These are phyloP conservation scores for Myotis planiceps DNA, from an alignment of 2,797 vertebrate species.

Conservation along the genomic window DNA sequence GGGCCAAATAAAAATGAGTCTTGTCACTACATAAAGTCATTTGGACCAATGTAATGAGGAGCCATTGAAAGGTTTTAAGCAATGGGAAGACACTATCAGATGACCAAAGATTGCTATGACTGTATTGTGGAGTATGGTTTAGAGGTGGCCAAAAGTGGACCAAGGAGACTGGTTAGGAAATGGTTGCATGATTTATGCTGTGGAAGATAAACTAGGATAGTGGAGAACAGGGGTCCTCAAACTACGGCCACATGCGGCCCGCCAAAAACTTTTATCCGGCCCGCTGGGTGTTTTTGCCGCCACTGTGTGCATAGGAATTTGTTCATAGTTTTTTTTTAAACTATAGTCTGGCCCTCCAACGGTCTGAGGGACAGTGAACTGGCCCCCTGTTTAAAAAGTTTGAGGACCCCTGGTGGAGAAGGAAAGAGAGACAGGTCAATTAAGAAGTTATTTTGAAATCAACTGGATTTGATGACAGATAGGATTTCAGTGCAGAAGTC, in stretches of 20 bases:
- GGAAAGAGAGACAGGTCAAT: background rate
- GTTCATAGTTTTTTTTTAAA: too few species aligned
- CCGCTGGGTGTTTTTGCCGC: too few species aligned
- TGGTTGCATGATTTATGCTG: background rate
- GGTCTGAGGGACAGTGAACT: too few species aligned
- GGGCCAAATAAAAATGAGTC: background rate
- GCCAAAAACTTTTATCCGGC: too few species aligned
- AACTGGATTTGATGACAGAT: background rate
- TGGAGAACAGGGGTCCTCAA: too few species aligned
- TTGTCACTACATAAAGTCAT: background rate
- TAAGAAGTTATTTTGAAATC: background rate
- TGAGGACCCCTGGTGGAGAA: too few species aligned
- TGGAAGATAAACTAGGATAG: background rate
- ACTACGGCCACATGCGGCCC: too few species aligned
- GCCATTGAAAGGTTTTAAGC: background rate
- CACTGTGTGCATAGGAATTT: too few species aligned
- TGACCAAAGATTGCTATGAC: background rate
- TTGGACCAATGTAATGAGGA: background rate
- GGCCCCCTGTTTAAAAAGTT: too few species aligned
- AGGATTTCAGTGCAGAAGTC: background rate
- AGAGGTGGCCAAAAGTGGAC: background rate
- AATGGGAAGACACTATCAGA: background rate
- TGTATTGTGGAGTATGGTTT: background rate
- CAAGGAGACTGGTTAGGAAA: background rate
- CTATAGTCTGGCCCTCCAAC: too few species aligned